Base-by-base conservation (phyloP, 2,797 vertebrate genomes). In the Triplophysa yarkandensis region DNA sequence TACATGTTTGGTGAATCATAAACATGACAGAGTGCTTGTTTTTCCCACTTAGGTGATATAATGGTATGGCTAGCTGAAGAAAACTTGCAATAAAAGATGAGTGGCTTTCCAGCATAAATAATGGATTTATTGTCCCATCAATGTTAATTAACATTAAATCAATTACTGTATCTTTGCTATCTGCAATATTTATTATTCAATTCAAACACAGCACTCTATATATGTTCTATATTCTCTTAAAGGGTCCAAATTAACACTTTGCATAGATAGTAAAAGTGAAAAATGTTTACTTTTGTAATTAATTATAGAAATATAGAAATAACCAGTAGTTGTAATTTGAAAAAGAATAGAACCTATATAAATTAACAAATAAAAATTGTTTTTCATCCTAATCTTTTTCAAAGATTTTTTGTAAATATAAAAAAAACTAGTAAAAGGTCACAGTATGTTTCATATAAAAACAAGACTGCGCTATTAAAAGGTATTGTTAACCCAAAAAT, bases 1-100 rank as follows among this genome's bases (percentile, higher is more conserved):
- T 17, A 69, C 66, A 70, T 72, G 54, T 58, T 64, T 74, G 69
- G 58, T 68, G 71, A 82, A 63, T 74, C 81, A 69, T 74, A 83
- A 80, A 77, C 62, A 74, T 74, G 55, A 62, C 67, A 48, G 71
- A 48, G n/a, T 74, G 65, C 39, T 65, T 71, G 68, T 81, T 80
- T 69, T 76, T 30, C 52, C 67, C 71, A 71, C 68, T 64, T 63
- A 58, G 63, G 52, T 28, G 52, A 63, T 60, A 46, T 9, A 36
- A 76, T 78, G 78, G 39, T 64, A 64, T 41, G 57, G 58, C 32
- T 43, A 30, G 52, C 60, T 67, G 54, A 32, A 58, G 2, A 76
- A 50, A 54, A 34, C 72, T 57, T 48, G 55, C 17, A 55, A 76
- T 78, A 72, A 46, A 36, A 65, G 27, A 46, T 67, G 55, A 58